phyloP scores from a whole-genome alignment of 2,888 invertebrate genomes.

The Sepiola atlantica region DNA sequence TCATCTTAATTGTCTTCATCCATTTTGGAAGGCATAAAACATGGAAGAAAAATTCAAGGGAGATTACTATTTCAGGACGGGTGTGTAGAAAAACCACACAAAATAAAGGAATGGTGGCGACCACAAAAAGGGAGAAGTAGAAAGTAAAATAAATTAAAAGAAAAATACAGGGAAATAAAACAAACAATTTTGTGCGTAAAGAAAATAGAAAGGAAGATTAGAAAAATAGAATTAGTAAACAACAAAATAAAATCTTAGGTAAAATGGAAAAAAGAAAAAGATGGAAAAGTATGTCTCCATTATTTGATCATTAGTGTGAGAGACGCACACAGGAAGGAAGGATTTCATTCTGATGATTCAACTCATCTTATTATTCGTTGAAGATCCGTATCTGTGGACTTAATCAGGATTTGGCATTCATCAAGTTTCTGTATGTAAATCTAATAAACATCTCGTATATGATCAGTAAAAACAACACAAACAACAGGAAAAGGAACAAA shows the following conservation, averaged over 20 bases:
- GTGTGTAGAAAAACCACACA: neutral
- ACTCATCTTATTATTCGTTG: constrained; percentile 32
- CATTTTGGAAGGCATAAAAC: neutral
- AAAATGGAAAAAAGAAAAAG: neutral
- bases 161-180: neutral
- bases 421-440: constrained; percentile 32
- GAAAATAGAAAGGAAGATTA: constrained; percentile 19
- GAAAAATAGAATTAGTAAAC: constrained; percentile 6
- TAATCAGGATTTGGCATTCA: constrained; percentile 32
- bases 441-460: constrained; percentile 4
- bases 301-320: constrained; percentile 21
- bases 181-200: neutral
- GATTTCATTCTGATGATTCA: constrained; percentile 20
- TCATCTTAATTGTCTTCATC: neutral
- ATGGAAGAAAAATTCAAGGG: neutral
- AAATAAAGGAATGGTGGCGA: no score
- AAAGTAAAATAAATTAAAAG: neutral
- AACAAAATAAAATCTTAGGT: neutral
- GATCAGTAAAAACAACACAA: neutral
- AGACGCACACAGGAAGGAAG: constrained; percentile 2
- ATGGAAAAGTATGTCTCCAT: neutral
- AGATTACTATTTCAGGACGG: neutral
- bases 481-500: neutral
- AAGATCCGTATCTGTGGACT: constrained; percentile 32
- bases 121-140: neutral